These are phyloP conservation scores for Chymomyza caudatula DNA, from an alignment of 2,888 invertebrate genomes.

Conservation along the genomic window DNA sequence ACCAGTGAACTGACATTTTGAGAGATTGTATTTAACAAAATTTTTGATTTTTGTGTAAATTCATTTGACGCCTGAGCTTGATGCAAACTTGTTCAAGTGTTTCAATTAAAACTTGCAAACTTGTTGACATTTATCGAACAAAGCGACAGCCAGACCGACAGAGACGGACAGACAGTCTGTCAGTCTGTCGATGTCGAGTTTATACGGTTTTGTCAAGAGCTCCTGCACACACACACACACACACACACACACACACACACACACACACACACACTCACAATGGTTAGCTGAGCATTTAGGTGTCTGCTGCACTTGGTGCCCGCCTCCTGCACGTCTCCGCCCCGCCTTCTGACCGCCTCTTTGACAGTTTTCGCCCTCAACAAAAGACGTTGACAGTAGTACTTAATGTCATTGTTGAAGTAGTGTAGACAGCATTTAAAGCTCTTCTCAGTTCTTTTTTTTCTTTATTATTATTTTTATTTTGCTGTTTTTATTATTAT, in stretches of 20 bases:
- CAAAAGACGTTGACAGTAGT: conserved; percentile 34
- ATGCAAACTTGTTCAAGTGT: conserved; percentile 56
- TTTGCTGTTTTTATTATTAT: too few species aligned
- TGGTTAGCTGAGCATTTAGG: not conserved
- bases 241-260: not conserved
- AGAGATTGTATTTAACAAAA: not conserved
- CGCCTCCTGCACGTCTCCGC: not conserved
- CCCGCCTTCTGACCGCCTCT: not conserved
- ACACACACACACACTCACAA: not conserved
- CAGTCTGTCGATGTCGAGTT: not conserved
- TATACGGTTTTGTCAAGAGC: conserved; percentile 22
- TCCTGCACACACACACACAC: conserved; percentile 1
- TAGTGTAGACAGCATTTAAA: conserved; percentile 14
- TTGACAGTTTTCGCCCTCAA: conserved; percentile 24
- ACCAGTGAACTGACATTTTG: not conserved
- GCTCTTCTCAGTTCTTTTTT: not conserved
- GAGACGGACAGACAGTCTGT: conserved; percentile 20
- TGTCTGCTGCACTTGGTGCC: not conserved
- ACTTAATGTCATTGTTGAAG: conserved; percentile 45
- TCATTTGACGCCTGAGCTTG: not conserved
- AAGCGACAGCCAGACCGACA: conserved; percentile 18
- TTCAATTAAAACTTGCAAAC: conserved; percentile 67
- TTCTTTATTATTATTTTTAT: not conserved
- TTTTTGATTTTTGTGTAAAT: not conserved
- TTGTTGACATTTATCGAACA: conserved; percentile 67